Conservation (phyloP, 2,888 invertebrate species). For the Amphiduros pacificus region DNA sequence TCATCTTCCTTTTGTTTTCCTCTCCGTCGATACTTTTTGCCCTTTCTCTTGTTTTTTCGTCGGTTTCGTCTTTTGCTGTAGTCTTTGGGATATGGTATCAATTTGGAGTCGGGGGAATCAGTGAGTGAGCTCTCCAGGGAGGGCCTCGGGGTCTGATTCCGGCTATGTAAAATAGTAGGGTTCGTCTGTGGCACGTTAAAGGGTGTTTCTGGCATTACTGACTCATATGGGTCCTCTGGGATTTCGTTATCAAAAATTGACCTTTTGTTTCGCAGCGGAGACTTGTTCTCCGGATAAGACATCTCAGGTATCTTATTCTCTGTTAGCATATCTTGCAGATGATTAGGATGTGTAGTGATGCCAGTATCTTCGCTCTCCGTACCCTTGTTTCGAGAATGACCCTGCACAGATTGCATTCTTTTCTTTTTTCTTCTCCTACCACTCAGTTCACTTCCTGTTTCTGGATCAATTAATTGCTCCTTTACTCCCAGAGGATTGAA, state of each 20-base stretch:
- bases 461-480: constrained; percentile 10
- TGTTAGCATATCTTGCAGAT: no score
- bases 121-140: background rate
- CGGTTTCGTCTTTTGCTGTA: constrained; percentile 25
- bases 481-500: constrained; percentile 16
- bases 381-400: background rate
- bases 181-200: constrained; percentile 46
- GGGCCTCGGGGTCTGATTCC: constrained; percentile 3
- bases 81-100: constrained; percentile 45
- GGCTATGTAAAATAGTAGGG: constrained; percentile 42
- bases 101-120: constrained; percentile 9
- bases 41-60: constrained; percentile 31
- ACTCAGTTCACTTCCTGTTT: constrained; percentile 2
- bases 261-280: constrained; percentile 32
- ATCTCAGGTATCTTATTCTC: background rate
- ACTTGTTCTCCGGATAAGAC: background rate
- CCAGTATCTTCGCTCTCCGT: background rate
- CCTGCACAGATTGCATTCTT: background rate
- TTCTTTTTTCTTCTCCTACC: background rate
- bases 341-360: background rate
- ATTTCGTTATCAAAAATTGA: constrained; percentile 54
- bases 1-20: constrained; percentile 27
- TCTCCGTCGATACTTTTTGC: constrained; percentile 24
- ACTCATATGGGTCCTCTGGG: constrained; percentile 44
- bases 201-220: background rate